Evolutionary conservation across 2,113 vertebrate genomes (phyloP), one percentile per base, ranked within the genome.

Genomic region (Anseranas semipalmata): DNA sequence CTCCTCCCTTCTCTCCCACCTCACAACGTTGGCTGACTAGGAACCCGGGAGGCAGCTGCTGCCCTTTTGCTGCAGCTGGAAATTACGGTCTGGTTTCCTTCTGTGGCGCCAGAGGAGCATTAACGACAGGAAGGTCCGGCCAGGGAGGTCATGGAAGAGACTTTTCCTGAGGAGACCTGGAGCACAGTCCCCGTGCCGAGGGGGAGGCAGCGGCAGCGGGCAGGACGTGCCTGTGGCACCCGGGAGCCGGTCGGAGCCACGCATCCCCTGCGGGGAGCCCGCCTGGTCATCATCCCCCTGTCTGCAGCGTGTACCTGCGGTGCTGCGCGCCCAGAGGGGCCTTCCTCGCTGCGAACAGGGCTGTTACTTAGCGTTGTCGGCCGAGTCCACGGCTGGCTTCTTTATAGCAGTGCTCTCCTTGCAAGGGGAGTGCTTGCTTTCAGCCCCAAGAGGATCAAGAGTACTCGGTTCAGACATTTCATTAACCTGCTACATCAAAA

Each of bases 131-230:
- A 85, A 90, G 56, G 75, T 77, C 90, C 15, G 5, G 70, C 41
- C 56, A 24, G 84, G 79, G 84, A 6, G 25, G 56, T 3, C n/a
- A 9, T 77, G 52, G 50, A 52, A 52, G 73, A 80, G 22, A 65
- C 63, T 92, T 53, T 93, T 87, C 83, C 87, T 76, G 70, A 7
- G 53, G 12, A 72, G 90, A 65, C 24, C 3, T 20, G 50, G 87
- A 39, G 58, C 39, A 15, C 79, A 39, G 50, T 46, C 82, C 68
- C 41, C 13, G 7, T 35, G 46, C 27, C 0, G 15, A 45, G 75
- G n/a, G 43, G 33, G 37, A 21, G 41, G 41, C 20, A 0, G 9
- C n/a, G 13, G 22, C 37, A 8, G 32, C 0, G 4, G 41, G 59
- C 46, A 39, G 74, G 20, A 43, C 11, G 4, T 12, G 27, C 30